A percentile compares a stretch with the other conserved stretches of the same genome.
Conservation (phyloP, 2,888 invertebrate species). For the Sympetrum striolatum region DNA sequence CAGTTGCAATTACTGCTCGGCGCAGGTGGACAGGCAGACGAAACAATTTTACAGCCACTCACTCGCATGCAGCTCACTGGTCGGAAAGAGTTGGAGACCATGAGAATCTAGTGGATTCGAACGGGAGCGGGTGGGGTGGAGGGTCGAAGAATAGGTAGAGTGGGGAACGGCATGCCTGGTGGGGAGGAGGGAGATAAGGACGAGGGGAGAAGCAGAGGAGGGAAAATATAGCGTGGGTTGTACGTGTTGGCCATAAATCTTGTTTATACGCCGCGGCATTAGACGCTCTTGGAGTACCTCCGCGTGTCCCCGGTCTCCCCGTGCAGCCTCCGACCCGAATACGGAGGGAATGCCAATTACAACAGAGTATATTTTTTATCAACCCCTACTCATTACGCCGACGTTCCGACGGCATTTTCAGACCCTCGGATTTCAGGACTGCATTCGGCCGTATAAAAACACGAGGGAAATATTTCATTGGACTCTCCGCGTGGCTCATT, state of each 20-base stretch:
- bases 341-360: neutral
- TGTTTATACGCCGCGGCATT: conserved; percentile 35
- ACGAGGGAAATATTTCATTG: too few relatives aligned
- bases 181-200: neutral
- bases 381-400: too few relatives aligned
- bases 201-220: neutral
- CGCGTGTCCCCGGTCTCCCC: neutral
- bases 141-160: neutral
- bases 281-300: conserved; percentile 23
- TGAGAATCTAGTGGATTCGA: neutral
- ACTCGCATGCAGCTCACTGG: neutral
- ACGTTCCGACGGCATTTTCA: too few relatives aligned
- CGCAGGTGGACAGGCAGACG: conserved; percentile 35
- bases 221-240: conserved; percentile 32
- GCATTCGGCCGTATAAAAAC: too few relatives aligned
- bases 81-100: neutral
- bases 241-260: conserved; percentile 42
- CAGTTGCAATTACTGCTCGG: conserved; percentile 17
- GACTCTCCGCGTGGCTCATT: too few relatives aligned
- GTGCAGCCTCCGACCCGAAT: neutral
- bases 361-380: neutral
- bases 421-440: too few relatives aligned
- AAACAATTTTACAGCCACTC: conserved; percentile 29
- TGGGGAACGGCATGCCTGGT: neutral
- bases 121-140: neutral